Evolutionary conservation across 2,888 invertebrate genomes (phyloP).

Genomic region (Epicampocera succincta): DNA sequence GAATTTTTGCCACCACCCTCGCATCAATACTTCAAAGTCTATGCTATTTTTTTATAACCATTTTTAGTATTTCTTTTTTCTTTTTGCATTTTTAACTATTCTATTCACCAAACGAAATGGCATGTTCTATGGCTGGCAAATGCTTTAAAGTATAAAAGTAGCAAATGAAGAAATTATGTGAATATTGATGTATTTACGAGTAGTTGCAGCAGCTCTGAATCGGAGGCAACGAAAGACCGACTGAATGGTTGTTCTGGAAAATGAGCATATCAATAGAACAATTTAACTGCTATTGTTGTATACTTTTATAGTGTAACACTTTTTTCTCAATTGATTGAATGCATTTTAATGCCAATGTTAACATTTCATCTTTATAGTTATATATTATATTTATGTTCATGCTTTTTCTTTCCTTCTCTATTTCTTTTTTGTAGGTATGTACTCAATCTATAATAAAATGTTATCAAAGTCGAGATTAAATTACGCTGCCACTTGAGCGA

Average conservation of each 20-base stretch:
- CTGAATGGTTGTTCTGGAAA: slow-evolving; percentile 35
- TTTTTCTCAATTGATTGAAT: slow-evolving; percentile 62
- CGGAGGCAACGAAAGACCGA: slow-evolving; percentile 9
- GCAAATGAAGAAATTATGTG: slow-evolving; percentile 42
- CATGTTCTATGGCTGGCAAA: slow-evolving; percentile 41
- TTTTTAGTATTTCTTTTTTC: background rate
- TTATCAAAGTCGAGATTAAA: slow-evolving; percentile 7
- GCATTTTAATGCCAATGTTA: slow-evolving; percentile 65
- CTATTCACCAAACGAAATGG: slow-evolving; percentile 54
- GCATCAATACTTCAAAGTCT: slow-evolving; percentile 32
- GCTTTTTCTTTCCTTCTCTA: background rate
- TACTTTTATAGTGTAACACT: no score
- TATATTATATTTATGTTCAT: slow-evolving; percentile 1
- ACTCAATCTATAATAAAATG: slow-evolving; percentile 3
- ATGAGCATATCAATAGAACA: slow-evolving; percentile 68
- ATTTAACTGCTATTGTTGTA: slow-evolving; percentile 68
- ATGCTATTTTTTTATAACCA: slow-evolving; percentile 13
- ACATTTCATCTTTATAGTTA: slow-evolving; percentile 55
- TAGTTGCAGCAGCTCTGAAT: slow-evolving; percentile 19
- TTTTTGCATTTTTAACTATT: slow-evolving; percentile 37
- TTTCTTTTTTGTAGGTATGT: slow-evolving; percentile 26
- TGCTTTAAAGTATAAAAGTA: slow-evolving; percentile 7
- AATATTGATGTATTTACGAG: slow-evolving; percentile 37
- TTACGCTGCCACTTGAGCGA: slow-evolving; percentile 33
- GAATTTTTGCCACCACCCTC: slow-evolving; percentile 2